Percentiles rank a stretch among this genome's conserved stretches.
Evolutionary conservation across 2,888 invertebrate genomes (phyloP).

Genomic region (Syrphus vitripennis): DNA sequence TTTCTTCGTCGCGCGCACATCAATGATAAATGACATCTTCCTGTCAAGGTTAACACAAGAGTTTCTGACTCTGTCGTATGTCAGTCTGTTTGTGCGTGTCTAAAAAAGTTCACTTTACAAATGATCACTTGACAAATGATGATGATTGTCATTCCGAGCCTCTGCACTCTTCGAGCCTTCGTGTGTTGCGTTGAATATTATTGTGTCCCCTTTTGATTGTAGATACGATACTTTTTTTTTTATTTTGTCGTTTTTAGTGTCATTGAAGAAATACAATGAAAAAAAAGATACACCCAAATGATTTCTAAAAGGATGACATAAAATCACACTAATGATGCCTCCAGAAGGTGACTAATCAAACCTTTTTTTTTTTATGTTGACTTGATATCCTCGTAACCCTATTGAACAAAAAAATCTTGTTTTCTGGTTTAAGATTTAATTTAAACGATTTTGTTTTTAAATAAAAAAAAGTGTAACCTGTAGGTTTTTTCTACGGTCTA

Average conservation of each 20-base stretch:
- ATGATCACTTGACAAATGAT: conserved; percentile 65
- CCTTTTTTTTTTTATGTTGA: background rate
- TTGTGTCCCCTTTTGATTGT: conserved; percentile 7
- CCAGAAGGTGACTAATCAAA: conserved; percentile 14
- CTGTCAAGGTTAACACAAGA: conserved; percentile 42
- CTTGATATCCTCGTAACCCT: background rate
- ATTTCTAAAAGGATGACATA: conserved; percentile 27
- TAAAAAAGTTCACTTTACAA: conserved; percentile 47
- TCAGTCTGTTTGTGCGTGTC: conserved; percentile 21
- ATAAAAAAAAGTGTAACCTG: conserved; percentile 20
- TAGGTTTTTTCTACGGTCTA: background rate
- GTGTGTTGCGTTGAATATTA: background rate
- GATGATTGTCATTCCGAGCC: conserved; percentile 45
- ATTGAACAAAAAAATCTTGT: background rate
- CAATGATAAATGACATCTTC: conserved; percentile 54
- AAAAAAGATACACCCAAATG: background rate
- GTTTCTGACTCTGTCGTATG: conserved; percentile 11
- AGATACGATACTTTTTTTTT: background rate
- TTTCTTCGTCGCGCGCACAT: conserved; percentile 22
- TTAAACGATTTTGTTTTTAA: conserved; percentile 6
- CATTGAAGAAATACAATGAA: background rate
- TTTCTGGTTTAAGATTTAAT: conserved; percentile 50
- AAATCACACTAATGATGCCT: conserved; percentile 47
- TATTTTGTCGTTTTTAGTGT: background rate
- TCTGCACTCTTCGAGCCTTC: too few relatives aligned